Conservation (phyloP, 2,888 invertebrate species). For the Polia nebulosa region DNA sequence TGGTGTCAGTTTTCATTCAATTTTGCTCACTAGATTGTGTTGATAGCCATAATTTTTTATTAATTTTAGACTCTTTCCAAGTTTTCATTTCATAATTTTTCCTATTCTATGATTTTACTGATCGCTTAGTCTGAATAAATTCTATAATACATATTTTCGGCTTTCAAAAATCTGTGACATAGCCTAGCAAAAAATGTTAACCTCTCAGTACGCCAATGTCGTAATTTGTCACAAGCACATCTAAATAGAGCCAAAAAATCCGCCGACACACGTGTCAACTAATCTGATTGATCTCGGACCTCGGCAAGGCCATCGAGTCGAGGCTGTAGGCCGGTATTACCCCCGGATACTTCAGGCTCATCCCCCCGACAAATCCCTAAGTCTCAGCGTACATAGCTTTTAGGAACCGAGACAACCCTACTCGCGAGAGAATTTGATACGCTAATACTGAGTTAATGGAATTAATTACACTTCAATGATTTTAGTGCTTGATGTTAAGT, state of each 20-base stretch:
- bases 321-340: constrained; percentile 15
- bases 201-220: neutral
- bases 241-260: constrained; percentile 1
- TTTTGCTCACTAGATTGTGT: neutral
- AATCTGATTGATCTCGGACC: constrained; percentile 46
- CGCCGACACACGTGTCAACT: constrained; percentile 17
- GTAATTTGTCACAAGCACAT: neutral
- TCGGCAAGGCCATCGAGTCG: neutral
- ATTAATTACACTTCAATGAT: constrained; percentile 35
- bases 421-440: constrained; percentile 7
- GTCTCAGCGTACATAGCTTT: constrained; percentile 22
- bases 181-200: neutral
- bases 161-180: neutral
- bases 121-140: neutral
- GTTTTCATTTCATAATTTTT: neutral
- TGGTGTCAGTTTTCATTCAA: neutral
- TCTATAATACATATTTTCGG: neutral
- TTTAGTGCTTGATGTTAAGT: constrained; percentile 15
- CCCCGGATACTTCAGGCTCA: constrained; percentile 31
- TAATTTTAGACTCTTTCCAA: neutral
- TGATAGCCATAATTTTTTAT: no score
- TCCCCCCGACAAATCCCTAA: constrained; percentile 37
- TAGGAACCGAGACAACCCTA: neutral
- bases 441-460: constrained; percentile 16
- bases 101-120: neutral